Base-by-base conservation (phyloP, 2,113 vertebrate species). In the Hepsetus odoe region DNA sequence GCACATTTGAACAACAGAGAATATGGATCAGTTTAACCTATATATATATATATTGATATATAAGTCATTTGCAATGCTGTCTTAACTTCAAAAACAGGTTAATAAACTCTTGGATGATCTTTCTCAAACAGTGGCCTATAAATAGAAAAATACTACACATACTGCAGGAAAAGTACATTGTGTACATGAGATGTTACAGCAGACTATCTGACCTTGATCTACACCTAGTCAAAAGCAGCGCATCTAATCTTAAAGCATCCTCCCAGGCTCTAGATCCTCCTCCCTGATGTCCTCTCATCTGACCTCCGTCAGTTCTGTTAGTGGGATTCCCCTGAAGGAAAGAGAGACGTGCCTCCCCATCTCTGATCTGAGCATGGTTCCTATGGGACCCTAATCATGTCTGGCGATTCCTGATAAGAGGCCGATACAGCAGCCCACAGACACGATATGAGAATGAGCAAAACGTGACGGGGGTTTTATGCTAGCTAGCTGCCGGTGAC, bases 331-430 rank as follows among this genome's bases (percentile, higher is more conserved):
- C 68, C 35, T 78, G 61, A 78, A 70, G 66, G 56, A 46, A 70
- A 77, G 44, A 35, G 55, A 18, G 56, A 78, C 14, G 10, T 71
- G 76, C 46, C 67, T 70, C 22, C 30, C 11, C 55, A 58, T 78
- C 55, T 53, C 70, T 61, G 75, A 72, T 74, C 56, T 71, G 44
- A 82, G 71, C 24, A 83, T 81, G 79, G 84, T 64, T 35, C 85
- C 80, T 42, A 78, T 18, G 53, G 84, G 88, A 91, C 85, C n/a
- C 83, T 88, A 88, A 88, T 91, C 87, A 85, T 83, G 79, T 35
- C 40, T 79, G 81, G 58, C 56, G 69, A 80, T 53, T 85, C 22
- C 62, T 20, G 89, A 90, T 89, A 89, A 22, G 59, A 79, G 88
- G 82, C 79, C 24, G 66, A 69, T 81, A 69, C 79, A 81, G 87